Base-by-base conservation (phyloP, 2,113 vertebrate genomes). In the Halichoerus grypus region DNA sequence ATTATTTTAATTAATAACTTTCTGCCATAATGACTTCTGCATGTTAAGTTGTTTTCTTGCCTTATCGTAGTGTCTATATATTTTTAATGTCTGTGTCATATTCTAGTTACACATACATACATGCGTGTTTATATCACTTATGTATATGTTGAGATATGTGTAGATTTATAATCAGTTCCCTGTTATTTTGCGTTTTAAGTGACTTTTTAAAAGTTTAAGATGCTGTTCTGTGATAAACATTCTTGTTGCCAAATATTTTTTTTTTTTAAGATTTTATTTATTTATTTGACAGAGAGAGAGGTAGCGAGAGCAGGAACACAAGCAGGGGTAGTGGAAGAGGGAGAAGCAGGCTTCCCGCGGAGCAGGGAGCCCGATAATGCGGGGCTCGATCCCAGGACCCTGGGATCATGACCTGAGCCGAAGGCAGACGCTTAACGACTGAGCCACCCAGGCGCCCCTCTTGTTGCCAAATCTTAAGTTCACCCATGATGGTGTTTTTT, bases 381-480 rank as follows among this genome's bases (percentile, higher is more conserved):
- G 1, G 46, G 46, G 46, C 7, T 46, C 46, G 46, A 46, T 46
- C 46, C 46, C 46, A 46, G 46, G 46, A 46, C 46, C 46, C 46
- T 46, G 46, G 46, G 46, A 46, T 46, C 46, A 46, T 8, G 46
- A 46, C 46, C 46, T 46, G 7, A 46, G 46, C 46, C 46, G 8
- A 46, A 46, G 46, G 46, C 46, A 46, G 46, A 46, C 1, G 46
- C 46, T 46, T 46, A 46, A 46, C 46, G 8, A 46, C 46, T 46
- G 46, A 46, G 46, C 46, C 46, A 46, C 46, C 46, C 46, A 46
- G 46, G 46, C 46, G 46, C 7, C 46, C 46, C 46, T 19, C 46
- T 82, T 94, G 28, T 72, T 95, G 36, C 53, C 28, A 96, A 9
- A 53, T 92, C 67, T 94, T 81, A 89, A 83, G 4, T 79, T 91